Percentiles rank a stretch among this genome's conserved stretches.
phyloP scores from a whole-genome alignment of 2,888 invertebrate genomes.

The Cerastis leucographa region DNA sequence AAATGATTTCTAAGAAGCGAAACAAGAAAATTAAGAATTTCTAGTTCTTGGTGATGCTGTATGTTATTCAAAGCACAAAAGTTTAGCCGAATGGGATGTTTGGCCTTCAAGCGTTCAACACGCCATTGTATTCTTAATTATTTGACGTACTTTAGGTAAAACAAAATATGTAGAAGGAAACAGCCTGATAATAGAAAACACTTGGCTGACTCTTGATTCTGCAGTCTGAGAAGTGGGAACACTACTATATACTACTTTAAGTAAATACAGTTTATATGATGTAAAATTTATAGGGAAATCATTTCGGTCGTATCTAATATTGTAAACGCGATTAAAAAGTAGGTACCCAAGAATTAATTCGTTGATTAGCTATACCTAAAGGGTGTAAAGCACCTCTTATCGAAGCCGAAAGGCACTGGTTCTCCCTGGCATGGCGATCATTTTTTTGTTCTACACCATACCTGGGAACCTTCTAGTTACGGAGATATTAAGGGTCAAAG shows the following conservation, averaged over 20 bases:
- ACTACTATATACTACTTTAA: neutral
- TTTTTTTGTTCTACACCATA: too few relatives aligned
- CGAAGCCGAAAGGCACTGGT: too few relatives aligned
- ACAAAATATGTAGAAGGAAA: neutral
- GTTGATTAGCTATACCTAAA: constrained; percentile 1
- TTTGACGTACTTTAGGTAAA: constrained; percentile 6
- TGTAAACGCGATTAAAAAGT: constrained; percentile 22
- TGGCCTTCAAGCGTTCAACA: constrained; percentile 4
- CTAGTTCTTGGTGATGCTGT: constrained; percentile 7
- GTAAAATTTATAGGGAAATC: constrained; percentile 12
- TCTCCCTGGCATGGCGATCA: too few relatives aligned
- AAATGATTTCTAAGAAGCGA: too few relatives aligned
- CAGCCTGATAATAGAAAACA: neutral
- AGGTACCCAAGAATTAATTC: constrained; percentile 4
- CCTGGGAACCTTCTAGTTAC: too few relatives aligned
- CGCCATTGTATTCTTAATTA: constrained; percentile 8
- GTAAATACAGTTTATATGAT: neutral
- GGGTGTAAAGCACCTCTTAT: too few relatives aligned
- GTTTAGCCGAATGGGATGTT: neutral
- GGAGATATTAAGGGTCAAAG: too few relatives aligned
- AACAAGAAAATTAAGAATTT: too few relatives aligned
- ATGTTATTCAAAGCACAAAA: constrained; percentile 16
- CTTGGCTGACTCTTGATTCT: neutral
- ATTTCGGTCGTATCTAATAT: constrained; percentile 13
- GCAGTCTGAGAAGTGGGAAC: constrained; percentile 6